Conservation (phyloP, 2,797 vertebrate genomes). For the Saxicola maurus region DNA sequence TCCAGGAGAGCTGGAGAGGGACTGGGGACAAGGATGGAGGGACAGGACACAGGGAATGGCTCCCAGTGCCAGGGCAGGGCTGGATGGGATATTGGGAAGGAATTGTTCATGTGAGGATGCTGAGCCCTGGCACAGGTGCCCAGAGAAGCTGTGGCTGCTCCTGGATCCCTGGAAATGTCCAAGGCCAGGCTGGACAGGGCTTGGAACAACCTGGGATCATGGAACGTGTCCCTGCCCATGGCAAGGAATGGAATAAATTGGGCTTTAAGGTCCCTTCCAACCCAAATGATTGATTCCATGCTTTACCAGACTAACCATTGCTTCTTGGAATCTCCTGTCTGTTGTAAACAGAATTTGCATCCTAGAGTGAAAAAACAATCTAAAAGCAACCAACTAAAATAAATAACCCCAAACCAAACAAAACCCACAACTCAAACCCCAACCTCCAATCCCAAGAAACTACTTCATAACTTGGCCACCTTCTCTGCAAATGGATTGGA, state of each 20-base stretch:
- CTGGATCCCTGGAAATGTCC: background rate
- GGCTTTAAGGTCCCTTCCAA: background rate
- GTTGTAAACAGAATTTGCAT: background rate
- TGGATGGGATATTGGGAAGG: background rate
- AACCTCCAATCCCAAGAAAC: background rate
- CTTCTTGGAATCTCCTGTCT: background rate
- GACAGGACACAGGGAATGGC: background rate
- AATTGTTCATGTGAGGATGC: background rate
- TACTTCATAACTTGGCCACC: accelerated
- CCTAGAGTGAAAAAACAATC: background rate
- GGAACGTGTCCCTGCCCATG: background rate
- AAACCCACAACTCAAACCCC: background rate
- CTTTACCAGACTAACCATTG: background rate
- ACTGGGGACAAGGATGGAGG: background rate
- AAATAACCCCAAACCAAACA: background rate
- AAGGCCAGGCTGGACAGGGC: accelerated
- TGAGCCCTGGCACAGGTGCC: background rate
- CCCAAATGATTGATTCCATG: background rate
- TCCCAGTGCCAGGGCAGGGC: no score
- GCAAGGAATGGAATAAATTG: background rate
- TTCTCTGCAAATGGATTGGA: background rate
- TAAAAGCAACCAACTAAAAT: background rate
- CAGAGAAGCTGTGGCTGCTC: background rate
- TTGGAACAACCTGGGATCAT: accelerated
- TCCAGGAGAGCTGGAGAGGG: background rate